These are phyloP conservation scores for Sphinx pinastri DNA, from an alignment of 2,888 invertebrate species.

Conservation along the genomic window DNA sequence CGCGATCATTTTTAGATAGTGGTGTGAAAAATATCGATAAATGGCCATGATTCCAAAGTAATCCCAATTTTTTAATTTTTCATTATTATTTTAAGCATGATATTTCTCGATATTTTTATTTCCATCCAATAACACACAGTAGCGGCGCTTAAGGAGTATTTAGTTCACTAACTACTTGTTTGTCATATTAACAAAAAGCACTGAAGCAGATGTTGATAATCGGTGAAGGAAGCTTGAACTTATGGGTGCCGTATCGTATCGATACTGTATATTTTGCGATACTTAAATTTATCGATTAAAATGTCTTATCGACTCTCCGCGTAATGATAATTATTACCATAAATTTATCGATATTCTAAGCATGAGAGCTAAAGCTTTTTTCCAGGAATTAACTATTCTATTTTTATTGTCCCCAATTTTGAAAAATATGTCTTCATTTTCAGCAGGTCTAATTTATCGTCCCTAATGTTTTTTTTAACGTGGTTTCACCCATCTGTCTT, in stretches of 20 bases:
- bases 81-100: background rate
- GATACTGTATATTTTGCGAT: background rate
- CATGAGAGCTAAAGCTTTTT: too few species aligned
- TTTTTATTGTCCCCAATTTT: too few species aligned
- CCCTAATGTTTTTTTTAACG: background rate
- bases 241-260: background rate
- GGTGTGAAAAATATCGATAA: conserved; percentile 18
- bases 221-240: background rate
- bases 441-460: background rate
- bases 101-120: conserved; percentile 15
- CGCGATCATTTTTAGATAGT: conserved; percentile 11
- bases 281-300: background rate
- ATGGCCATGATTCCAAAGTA: conserved; percentile 8
- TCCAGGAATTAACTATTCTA: too few species aligned
- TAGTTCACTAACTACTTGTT: conserved; percentile 4
- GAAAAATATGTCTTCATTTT: too few species aligned
- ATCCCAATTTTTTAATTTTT: too few species aligned
- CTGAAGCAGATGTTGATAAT: background rate
- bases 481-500: background rate
- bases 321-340: too few species aligned
- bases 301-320: background rate
- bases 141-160: background rate
- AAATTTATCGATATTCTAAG: too few species aligned
- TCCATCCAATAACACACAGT: background rate
- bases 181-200: conserved; percentile 5